phyloP scores from a whole-genome alignment of 2,797 vertebrate genomes.

The Synanceia verrucosa region DNA sequence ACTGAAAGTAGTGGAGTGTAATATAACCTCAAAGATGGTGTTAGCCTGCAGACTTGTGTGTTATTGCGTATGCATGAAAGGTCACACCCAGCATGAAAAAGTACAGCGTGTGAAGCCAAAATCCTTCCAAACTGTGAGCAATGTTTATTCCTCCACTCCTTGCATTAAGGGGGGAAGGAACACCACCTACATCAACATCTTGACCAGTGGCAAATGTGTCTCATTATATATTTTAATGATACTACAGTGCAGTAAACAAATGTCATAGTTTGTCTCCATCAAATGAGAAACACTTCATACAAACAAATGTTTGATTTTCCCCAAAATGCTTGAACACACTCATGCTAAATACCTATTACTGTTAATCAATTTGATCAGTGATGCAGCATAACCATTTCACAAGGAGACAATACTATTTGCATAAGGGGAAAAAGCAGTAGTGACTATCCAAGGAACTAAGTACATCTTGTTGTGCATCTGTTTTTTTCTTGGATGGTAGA shows the following conservation, averaged over 20 bases:
- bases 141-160: slow-evolving; percentile 4
- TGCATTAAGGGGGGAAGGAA: slow-evolving; percentile 1
- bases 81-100: not conserved
- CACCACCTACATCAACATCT: not conserved
- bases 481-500: slow-evolving; percentile 45
- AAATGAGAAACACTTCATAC: slow-evolving; percentile 11
- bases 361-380: slow-evolving; percentile 25
- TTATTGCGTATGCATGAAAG: not conserved
- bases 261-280: slow-evolving; percentile 31
- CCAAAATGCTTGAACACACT: slow-evolving; percentile 12
- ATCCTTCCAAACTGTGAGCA: slow-evolving; percentile 1
- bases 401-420: slow-evolving; percentile 15
- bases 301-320: slow-evolving; percentile 42
- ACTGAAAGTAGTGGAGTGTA: not conserved
- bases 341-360: slow-evolving; percentile 12
- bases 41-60: slow-evolving; percentile 2
- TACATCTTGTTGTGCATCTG: not conserved
- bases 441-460: slow-evolving; percentile 4
- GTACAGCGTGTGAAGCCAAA: not conserved
- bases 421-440: slow-evolving; percentile 7
- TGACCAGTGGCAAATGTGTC: slow-evolving; percentile 33
- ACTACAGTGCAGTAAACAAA: slow-evolving; percentile 6
- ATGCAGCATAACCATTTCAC: not conserved
- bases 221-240: slow-evolving; percentile 46
- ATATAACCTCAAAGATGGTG: not conserved